Evolutionary conservation across 64 coral and sea anemone genomes (phyloP), one percentile per base, ranked within the genome.

Genomic region (Actinia equina): DNA sequence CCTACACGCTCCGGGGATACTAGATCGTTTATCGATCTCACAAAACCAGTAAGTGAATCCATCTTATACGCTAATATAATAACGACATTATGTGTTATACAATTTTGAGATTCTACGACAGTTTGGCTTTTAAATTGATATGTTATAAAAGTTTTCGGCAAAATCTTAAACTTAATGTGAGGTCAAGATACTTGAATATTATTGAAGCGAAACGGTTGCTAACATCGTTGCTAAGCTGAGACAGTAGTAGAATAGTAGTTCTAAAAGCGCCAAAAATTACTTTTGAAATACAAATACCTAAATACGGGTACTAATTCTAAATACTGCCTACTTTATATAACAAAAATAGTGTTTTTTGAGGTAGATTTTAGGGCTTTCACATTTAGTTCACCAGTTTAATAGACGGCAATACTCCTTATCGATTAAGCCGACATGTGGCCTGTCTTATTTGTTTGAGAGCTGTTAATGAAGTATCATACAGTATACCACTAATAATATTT

Each of bases 11-110:
- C 94, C 94, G 6, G 86, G 88, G 43, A 51, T 74, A 30, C 82
- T 93, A n/a, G 94, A 96, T 65, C 65, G 94, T 17, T 85, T 96
- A 13, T 93, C 94, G 3, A 87, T 96, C 63, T 96, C 94, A 7
- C 94, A 96, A 62, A 53, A 93, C 30, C 88, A 96, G 94, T 96
- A 91, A 96, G 94, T 93, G 46, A 49, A 49, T 17, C 18, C 57
- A 16, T 26, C 6, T 77, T 44, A 55, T 27, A 84, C 43, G 23
- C 55, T 77, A 5, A 14, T 43, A 22, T 18, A 65, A 42, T 77
- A 5, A 14, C n/a, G 5, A 2, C 42, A 42, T 44, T 6, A 10
- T 74, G 23, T 69, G 23, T 69, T 20, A 25, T 26, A 6, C 8
- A 22, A 9, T 69, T 69, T 10, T n/a, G 25, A 9, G 5, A 10